Conservation (phyloP, 2,113 vertebrate species). For the Sminthopsis crassicaudata region DNA sequence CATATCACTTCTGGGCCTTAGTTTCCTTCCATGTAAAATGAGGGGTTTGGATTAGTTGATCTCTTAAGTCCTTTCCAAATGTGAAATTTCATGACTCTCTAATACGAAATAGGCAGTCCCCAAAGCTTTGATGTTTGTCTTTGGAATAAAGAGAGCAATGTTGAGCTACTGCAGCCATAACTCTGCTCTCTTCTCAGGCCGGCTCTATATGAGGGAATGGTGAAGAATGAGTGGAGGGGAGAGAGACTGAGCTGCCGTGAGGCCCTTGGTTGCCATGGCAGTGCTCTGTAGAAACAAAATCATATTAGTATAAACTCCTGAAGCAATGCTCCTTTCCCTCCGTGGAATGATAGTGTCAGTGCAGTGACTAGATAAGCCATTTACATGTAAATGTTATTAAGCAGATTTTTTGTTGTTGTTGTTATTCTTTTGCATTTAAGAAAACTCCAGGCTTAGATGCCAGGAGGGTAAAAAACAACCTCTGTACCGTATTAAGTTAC, state of each 20-base stretch:
- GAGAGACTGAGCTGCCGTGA: not conserved
- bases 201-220: not conserved
- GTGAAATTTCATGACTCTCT: not conserved
- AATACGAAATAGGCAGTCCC: not conserved
- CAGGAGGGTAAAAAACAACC: not conserved
- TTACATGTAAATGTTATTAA: slow-evolving; percentile 16
- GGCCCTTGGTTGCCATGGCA: not conserved
- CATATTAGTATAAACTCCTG: not conserved
- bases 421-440: slow-evolving; percentile 4
- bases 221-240: no score
- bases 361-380: not conserved
- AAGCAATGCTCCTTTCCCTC: not conserved
- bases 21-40: not conserved
- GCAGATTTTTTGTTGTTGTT: not conserved
- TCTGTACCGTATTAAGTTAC: not conserved
- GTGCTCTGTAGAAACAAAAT: not conserved
- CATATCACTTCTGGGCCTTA: not conserved
- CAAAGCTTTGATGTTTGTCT: not conserved
- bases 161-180: not conserved
- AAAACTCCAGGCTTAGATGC: not conserved
- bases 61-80: not conserved
- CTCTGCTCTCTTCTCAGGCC: not conserved
- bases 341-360: not conserved
- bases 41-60: not conserved
- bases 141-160: not conserved